Evolutionary conservation across 2,113 vertebrate genomes (phyloP), one percentile per base, ranked within the genome.

Genomic region (Actenoides lindsayi): DNA sequence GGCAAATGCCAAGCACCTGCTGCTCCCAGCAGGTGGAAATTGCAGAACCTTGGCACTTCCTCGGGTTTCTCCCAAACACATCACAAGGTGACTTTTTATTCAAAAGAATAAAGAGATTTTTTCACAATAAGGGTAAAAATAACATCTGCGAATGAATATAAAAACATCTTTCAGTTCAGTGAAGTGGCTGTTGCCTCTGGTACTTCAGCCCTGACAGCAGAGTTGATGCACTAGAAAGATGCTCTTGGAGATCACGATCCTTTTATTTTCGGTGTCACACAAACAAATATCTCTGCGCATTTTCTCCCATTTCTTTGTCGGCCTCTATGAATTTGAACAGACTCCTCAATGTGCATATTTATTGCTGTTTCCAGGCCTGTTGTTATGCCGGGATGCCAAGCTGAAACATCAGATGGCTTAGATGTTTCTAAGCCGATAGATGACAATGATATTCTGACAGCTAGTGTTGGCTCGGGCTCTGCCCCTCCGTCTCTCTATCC

Each of bases 381-480:
- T 86, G n/a, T 94, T 80, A 25, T 16, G 53, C 62, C 0, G 4
- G 62, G n/a, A 76, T 78, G 51, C 24, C 88, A 75, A 39, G 64
- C 88, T 90, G 85, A 86, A 92, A 68, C 42, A 51, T 95, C 88
- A 90, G 53, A 87, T 87, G 85, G 56, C 57, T 92, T 87, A 87
- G 87, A 91, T 76, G 50, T 89, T 95, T 95, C 89, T 87, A 69
- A 89, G 77, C 60, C 1, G 0, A 16, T 7, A 57, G 62, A 78
- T 71, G 78, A 94, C 94, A 87, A 1, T 76, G 86, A 28, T 81
- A 27, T 56, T 91, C 86, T 95, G 86, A 91, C 95, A 95, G 89
- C 59, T 90, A 20, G 33, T 92, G 24, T 68, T 92, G 94, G 88
- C 92, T 87, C 8, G 1, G 60, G 68, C 78, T 93, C 85, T 95